Evolutionary conservation across 2,888 invertebrate genomes (phyloP).

Genomic region (Keiferia lycopersicella): DNA sequence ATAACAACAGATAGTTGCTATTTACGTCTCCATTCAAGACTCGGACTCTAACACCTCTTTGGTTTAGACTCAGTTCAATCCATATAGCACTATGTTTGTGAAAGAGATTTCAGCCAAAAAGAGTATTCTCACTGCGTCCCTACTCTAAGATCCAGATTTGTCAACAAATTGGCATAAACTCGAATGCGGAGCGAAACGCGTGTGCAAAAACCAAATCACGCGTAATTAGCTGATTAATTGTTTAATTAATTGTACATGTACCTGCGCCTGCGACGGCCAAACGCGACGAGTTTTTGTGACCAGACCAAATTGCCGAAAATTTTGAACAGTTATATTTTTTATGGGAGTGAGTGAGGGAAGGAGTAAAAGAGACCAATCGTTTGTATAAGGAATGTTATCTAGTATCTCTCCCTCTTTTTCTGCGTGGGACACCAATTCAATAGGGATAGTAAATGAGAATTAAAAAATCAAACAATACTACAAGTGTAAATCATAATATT

Average conservation of each 20-base stretch:
- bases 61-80: too few species aligned
- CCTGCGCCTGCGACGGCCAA: constrained; percentile 49
- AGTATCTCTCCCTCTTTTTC: too few species aligned
- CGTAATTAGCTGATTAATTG: constrained; percentile 79
- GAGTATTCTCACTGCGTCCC: background rate
- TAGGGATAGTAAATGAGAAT: too few species aligned
- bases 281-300: constrained; percentile 39
- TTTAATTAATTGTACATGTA: constrained; percentile 75
- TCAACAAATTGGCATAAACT: constrained; percentile 67
- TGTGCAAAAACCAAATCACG: constrained; percentile 72
- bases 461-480: too few species aligned
- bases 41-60: too few species aligned
- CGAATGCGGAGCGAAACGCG: constrained; percentile 45
- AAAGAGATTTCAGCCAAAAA: background rate
- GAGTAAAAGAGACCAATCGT: background rate
- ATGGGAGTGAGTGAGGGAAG: background rate
- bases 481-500: too few species aligned
- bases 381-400: too few species aligned
- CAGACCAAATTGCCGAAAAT: constrained; percentile 15
- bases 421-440: too few species aligned
- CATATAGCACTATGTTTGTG: background rate
- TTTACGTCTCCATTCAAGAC: too few species aligned
- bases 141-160: constrained; percentile 49
- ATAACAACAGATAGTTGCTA: too few species aligned
- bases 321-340: constrained; percentile 10